phyloP scores from a whole-genome alignment of 35 echinoderm and acorn worm genomes.

The Heliocidaris tuberculata region DNA sequence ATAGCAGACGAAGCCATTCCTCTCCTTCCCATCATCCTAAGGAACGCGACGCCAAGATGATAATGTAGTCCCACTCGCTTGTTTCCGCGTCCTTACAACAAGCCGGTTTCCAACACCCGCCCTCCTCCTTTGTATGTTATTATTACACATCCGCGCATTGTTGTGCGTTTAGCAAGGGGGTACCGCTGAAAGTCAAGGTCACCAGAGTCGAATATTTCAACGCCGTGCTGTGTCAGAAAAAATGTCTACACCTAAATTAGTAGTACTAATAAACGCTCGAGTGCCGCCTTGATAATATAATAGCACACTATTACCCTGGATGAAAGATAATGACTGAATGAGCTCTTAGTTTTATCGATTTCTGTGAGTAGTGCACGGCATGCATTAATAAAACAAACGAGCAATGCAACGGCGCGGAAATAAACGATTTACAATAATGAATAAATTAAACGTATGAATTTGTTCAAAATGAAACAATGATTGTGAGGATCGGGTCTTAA shows the following conservation, averaged over 20 bases:
- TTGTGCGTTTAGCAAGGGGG: neutral
- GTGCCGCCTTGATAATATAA: neutral
- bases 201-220: neutral
- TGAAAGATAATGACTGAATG: neutral
- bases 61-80: neutral
- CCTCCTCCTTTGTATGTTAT: conserved; percentile 9
- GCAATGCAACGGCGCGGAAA: neutral
- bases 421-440: conserved; percentile 19
- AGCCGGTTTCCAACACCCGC: neutral
- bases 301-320: neutral
- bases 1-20: neutral
- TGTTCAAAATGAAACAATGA: neutral
- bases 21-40: neutral
- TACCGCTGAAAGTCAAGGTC: neutral
- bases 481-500: neutral
- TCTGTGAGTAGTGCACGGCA: neutral
- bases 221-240: neutral
- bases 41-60: conserved; percentile 38
- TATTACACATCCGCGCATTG: neutral
- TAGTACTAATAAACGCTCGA: neutral
- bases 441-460: neutral
- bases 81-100: conserved; percentile 35
- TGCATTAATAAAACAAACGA: conserved; percentile 12
- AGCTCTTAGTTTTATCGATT: neutral
- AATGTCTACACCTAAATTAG: neutral